phyloP scores from a whole-genome alignment of 30 jellyfish, hydroid and myxozoan genomes.

The Mastigias papua region DNA sequence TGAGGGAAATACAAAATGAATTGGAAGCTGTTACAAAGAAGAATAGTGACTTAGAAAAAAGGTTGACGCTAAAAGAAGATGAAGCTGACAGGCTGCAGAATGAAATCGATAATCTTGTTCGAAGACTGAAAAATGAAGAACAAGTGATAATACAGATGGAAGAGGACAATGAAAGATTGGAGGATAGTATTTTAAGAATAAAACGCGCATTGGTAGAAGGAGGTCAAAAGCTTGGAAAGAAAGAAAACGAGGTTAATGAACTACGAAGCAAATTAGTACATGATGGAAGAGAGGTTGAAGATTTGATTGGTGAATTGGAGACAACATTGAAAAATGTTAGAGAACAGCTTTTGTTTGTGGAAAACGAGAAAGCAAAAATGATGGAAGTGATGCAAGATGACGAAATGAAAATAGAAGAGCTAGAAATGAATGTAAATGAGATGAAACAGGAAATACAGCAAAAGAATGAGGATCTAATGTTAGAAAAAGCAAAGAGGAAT shows the following conservation, averaged over 20 bases:
- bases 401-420: not conserved
- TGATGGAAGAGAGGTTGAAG: conserved; percentile 63
- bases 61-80: conserved; percentile 12
- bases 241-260: conserved; percentile 20
- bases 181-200: not conserved
- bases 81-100: conserved; percentile 27
- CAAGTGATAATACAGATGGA: conserved; percentile 9
- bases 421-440: conserved; percentile 14
- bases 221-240: conserved; percentile 9
- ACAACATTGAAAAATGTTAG: conserved; percentile 45
- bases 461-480: conserved; percentile 16
- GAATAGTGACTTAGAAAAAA: conserved; percentile 2
- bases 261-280: conserved; percentile 14
- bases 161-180: conserved; percentile 11
- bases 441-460: conserved; percentile 20
- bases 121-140: conserved; percentile 35
- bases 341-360: conserved; percentile 39
- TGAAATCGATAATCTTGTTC: conserved; percentile 6
- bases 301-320: conserved; percentile 41
- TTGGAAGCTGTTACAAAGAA: conserved; percentile 29
- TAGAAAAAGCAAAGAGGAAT: conserved; percentile 41
- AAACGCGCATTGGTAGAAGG: conserved; percentile 18
- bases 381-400: conserved; percentile 31
- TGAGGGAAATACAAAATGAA: conserved; percentile 17
- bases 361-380: conserved; percentile 36